Base-by-base conservation (phyloP, 2,797 vertebrate species). In the Molossus molossus region DNA sequence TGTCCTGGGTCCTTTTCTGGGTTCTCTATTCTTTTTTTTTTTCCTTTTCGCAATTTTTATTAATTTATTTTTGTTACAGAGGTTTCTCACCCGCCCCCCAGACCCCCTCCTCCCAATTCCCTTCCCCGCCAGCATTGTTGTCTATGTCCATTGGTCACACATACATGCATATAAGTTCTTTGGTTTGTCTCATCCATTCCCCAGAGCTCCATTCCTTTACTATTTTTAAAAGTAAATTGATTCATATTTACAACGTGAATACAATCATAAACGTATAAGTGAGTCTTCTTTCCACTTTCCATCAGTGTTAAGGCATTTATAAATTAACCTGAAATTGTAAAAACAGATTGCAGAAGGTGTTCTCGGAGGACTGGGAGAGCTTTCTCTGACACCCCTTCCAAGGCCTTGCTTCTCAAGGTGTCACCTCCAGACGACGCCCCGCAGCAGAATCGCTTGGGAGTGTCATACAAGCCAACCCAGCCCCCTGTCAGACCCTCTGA, bases 281-380 rank as follows among this genome's bases (percentile, higher is more conserved):
- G 20, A 87, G 27, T 73, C 29, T n/a, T 89, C 29, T 60, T 90
- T 94, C 37, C 27, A 67, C 7, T 62, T 55, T 55, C 58, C 33
- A 79, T 50, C 88, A 69, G 40, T 92, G 75, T 86, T 90, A 65
- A 93, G 79, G 81, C 18, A 58, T 48, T 97, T 94, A 62, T 94
- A 95, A 97, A 94, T 87, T 90, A 45, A 87, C 55, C 82, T 96
- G 94, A 93, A 79, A 48, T 84, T 94, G 37, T 33, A 91, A 89
- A 95, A 95, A 72, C 91, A 9, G 50, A 87, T 97, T 90, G 90
- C 80, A 90, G 75, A 94, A 94, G 80, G 60, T 11, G 5, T 67
- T 55, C 58, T 50, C 9, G 5, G 7, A 77, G 53, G 37, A 33
- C 75, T 21, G 4, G 21, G 64, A 87, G 6, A 15, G 25, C 13